phyloP scores from a whole-genome alignment of 2,113 vertebrate genomes.

The Vidua chalybeata region DNA sequence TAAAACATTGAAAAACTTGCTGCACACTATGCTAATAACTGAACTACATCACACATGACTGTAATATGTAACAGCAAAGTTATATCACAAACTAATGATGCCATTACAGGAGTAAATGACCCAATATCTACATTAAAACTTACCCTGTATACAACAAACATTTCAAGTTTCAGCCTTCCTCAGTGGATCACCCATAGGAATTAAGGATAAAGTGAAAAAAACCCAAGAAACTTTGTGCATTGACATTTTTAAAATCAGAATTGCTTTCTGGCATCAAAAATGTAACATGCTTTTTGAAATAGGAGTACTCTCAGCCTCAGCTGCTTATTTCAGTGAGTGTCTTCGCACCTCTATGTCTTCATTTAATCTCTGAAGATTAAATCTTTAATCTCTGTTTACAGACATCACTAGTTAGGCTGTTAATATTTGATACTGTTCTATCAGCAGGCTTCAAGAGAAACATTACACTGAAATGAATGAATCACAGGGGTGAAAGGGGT shows the following conservation, averaged over 20 bases:
- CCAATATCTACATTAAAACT: neutral
- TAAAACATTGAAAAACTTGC: neutral
- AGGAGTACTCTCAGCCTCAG: neutral
- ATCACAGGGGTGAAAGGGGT: neutral
- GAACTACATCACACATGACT: neutral
- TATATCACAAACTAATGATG: neutral
- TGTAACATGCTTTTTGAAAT: neutral
- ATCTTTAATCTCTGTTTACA: neutral
- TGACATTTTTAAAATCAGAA: neutral
- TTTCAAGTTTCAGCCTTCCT: neutral
- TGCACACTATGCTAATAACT: neutral
- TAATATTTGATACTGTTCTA: neutral
- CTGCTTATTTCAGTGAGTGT: neutral
- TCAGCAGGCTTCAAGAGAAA: neutral
- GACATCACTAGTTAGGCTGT: neutral
- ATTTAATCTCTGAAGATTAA: neutral
- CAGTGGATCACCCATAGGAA: neutral
- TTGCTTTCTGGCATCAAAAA: neutral
- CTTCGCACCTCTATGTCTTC: neutral
- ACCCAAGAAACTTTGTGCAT: neutral
- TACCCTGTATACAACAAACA: neutral
- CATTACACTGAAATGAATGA: neutral
- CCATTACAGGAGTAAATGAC: neutral
- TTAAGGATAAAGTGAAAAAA: neutral
- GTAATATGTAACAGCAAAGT: neutral